A percentile compares a stretch with the other conserved stretches of the same genome.
Conservation (phyloP, 2,113 vertebrate genomes). For the Poecile atricapillus region DNA sequence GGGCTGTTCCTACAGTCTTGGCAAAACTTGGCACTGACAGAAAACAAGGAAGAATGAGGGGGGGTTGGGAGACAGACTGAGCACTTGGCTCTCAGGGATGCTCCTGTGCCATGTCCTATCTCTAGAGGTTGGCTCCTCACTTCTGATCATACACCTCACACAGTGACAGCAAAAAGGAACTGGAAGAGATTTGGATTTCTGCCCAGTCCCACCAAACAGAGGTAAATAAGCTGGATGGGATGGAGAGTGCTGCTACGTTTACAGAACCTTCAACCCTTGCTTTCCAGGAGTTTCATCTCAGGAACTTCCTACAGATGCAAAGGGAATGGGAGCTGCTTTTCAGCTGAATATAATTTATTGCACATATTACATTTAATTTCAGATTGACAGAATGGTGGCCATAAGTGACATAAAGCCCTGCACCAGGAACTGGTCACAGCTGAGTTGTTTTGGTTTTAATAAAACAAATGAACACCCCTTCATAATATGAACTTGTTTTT, state of each 20-base stretch:
- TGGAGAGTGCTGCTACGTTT: not conserved
- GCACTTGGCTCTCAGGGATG: not conserved
- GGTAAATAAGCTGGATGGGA: not conserved
- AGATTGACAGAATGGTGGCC: not conserved
- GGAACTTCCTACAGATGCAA: not conserved
- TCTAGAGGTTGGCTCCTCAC: not conserved
- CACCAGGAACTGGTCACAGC: not conserved
- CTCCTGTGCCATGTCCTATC: not conserved
- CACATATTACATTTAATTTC: not conserved
- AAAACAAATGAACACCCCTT: not conserved
- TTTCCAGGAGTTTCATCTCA: conserved; percentile 12
- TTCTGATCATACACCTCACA: not conserved
- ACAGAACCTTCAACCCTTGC: not conserved
- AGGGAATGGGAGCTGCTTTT: not conserved
- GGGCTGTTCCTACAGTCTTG: not conserved
- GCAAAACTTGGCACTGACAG: not conserved
- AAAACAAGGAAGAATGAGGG: not conserved
- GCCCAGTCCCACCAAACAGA: not conserved
- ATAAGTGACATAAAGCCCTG: not conserved
- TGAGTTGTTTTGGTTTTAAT: not conserved
- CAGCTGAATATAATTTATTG: not conserved
- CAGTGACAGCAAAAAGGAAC: not conserved
- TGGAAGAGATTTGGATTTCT: not conserved
- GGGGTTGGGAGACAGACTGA: not conserved
- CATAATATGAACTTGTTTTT: not conserved